Evolutionary conservation across 1,140 invertebrate genomes (phyloP).

Genomic region (Pseudomyrmex sp.): DNA sequence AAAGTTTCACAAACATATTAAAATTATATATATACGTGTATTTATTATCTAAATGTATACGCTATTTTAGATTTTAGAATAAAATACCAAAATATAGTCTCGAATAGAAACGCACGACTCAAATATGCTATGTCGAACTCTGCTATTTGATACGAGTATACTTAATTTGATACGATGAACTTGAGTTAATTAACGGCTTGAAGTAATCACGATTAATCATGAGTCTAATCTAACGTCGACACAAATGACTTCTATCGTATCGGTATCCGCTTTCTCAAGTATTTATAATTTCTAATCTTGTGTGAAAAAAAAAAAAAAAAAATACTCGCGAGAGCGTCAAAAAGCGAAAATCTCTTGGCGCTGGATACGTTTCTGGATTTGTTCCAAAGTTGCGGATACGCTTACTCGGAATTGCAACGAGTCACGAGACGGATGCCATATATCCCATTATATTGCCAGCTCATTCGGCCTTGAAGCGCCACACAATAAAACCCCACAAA

Average conservation of each 20-base stretch:
- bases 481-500: neutral
- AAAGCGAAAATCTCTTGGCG: neutral
- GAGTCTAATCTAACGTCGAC: neutral
- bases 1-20: neutral
- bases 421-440: conserved; percentile 36
- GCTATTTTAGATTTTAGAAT: neutral
- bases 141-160: neutral
- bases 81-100: neutral
- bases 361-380: conserved; percentile 30
- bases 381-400: conserved; percentile 32
- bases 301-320: neutral
- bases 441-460: conserved; percentile 43
- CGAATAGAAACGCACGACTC: neutral
- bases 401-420: conserved; percentile 36
- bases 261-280: neutral
- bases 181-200: neutral
- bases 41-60: neutral
- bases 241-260: neutral
- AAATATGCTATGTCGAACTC: neutral
- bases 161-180: too few relatives aligned
- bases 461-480: conserved; percentile 47
- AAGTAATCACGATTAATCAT: neutral
- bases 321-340: neutral
- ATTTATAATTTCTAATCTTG: neutral
- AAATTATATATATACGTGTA: neutral